A percentile compares a stretch with the other conserved stretches of the same genome.
phyloP scores from a whole-genome alignment of 2,888 invertebrate species.

The Conus canariensis region DNA sequence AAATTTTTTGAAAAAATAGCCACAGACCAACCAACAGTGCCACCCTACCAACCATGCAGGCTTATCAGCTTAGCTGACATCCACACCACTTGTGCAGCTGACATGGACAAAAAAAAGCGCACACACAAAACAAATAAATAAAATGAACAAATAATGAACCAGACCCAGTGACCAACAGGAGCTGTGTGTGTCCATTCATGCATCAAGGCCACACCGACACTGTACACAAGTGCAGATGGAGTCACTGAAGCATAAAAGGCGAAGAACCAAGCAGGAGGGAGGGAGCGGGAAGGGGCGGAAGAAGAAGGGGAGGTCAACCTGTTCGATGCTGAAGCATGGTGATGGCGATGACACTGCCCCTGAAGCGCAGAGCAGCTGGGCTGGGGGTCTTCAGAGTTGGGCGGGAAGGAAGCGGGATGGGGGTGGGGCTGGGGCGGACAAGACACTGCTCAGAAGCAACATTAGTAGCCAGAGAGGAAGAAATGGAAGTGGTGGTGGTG shows the following conservation, averaged over 20 bases:
- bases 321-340: conserved; percentile 31
- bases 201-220: neutral
- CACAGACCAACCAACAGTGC: neutral
- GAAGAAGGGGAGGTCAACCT: conserved; percentile 31
- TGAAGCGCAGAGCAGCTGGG: neutral
- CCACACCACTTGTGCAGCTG: neutral
- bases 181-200: neutral
- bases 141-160: neutral
- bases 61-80: neutral
- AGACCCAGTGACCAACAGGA: conserved; percentile 9
- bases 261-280: conserved; percentile 17
- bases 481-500: conserved; percentile 25
- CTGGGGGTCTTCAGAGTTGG: neutral
- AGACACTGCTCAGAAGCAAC: conserved; percentile 24
- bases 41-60: neutral
- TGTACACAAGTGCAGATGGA: neutral
- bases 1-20: neutral
- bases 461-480: conserved; percentile 1
- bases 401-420: conserved; percentile 17
- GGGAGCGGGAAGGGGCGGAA: neutral
- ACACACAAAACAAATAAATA: neutral
- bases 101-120: neutral
- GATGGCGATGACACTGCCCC: conserved; percentile 34
- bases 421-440: conserved; percentile 20
- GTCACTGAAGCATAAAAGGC: neutral